A percentile compares a stretch with the other conserved stretches of the same genome.
phyloP scores from a whole-genome alignment of 1,140 invertebrate genomes.

The Hycleus cichorii region DNA sequence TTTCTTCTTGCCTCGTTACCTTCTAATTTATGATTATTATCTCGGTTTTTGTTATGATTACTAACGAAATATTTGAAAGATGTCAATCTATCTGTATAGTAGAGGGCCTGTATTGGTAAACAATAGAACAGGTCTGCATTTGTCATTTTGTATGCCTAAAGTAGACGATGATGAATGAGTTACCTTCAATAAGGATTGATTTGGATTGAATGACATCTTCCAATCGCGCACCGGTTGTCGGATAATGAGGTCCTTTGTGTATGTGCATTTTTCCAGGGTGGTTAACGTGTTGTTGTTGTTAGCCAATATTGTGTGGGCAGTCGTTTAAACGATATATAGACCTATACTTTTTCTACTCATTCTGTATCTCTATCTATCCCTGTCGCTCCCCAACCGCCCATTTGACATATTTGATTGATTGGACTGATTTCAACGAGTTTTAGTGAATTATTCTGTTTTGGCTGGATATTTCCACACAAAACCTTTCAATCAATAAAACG shows the following conservation, averaged over 20 bases:
- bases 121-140: constrained; percentile 8
- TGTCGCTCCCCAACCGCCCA: background rate
- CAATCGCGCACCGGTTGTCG: background rate
- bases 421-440: no score
- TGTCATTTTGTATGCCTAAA: background rate
- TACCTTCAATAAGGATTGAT: constrained; percentile 2
- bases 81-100: background rate
- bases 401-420: background rate
- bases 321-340: background rate
- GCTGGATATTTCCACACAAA: no score
- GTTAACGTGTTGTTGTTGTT: background rate
- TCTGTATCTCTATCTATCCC: background rate
- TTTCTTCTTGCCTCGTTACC: constrained; percentile 2
- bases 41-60: constrained; percentile 2
- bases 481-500: no score
- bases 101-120: background rate
- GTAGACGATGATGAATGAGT: constrained; percentile 7
- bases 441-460: no score
- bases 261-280: background rate
- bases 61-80: constrained; percentile 9
- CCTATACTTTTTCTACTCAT: no score
- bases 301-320: background rate
- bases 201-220: constrained; percentile 10
- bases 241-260: background rate
- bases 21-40: constrained; percentile 2